These are phyloP conservation scores for Loris lydekkerianus DNA, from an alignment of 2,797 vertebrate genomes.

Conservation along the genomic window DNA sequence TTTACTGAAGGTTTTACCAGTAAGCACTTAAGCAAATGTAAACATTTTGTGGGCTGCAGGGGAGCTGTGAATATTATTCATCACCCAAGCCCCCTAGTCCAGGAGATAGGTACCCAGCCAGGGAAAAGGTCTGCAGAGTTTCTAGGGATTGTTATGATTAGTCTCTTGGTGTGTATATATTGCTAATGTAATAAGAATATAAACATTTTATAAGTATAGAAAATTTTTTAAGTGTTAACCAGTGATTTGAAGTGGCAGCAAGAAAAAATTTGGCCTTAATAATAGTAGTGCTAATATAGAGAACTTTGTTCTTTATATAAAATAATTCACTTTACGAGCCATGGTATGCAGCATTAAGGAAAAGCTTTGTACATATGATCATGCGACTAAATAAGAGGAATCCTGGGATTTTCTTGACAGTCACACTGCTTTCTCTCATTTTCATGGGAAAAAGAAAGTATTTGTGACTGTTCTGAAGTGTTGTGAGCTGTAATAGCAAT, in stretches of 20 bases:
- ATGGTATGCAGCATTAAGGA: not conserved
- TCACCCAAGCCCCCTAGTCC: conserved; percentile 75
- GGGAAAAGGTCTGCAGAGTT: conserved; percentile 59
- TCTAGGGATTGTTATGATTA: conserved; percentile 81
- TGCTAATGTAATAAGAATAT: conserved; percentile 81
- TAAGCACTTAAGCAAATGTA: conserved; percentile 88
- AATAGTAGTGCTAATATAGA: not conserved
- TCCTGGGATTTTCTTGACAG: not conserved
- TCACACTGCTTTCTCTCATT: not conserved
- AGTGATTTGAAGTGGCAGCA: conserved; percentile 57
- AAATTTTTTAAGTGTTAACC: conserved; percentile 75
- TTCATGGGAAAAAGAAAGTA: not conserved
- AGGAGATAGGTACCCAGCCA: not conserved
- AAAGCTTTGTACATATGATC: not conserved
- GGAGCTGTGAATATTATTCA: conserved; percentile 81
- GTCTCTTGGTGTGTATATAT: conserved; percentile 72
- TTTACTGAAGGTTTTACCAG: conserved; percentile 88
- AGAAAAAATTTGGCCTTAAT: conserved; percentile 68
- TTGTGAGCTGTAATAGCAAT: not conserved
- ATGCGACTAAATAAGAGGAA: too few species aligned
- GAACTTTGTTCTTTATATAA: conserved; percentile 34
- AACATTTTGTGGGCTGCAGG: conserved; percentile 83
- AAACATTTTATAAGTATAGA: conserved; percentile 83
- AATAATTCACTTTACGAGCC: not conserved
- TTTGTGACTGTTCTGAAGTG: not conserved